Percentiles rank a stretch among this genome's conserved stretches.
Conservation (phyloP, 2,888 invertebrate species). For the Eupithecia vulgata region DNA sequence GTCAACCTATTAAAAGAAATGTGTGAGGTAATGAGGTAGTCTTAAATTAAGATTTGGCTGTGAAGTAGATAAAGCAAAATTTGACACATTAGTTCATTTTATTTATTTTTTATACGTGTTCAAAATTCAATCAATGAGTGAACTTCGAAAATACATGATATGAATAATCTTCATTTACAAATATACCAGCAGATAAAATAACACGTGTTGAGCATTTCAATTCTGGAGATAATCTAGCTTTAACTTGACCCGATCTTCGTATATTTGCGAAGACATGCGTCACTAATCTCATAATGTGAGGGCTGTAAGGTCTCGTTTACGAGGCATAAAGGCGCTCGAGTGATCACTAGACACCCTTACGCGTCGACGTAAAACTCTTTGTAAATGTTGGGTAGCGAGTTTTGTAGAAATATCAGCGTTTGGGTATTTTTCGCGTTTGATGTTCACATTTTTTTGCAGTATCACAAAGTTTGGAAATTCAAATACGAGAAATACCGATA, state of each 20-base stretch:
- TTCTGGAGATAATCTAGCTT: neutral
- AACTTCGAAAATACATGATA: neutral
- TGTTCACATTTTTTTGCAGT: neutral
- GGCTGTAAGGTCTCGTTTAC: constrained; percentile 58
- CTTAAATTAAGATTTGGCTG: no score
- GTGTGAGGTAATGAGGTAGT: no score
- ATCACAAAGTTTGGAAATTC: neutral
- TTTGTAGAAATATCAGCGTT: constrained; percentile 16
- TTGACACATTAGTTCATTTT: no score
- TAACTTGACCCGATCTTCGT: constrained; percentile 32
- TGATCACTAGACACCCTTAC: constrained; percentile 55
- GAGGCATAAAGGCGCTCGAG: constrained; percentile 58
- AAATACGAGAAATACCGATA: neutral
- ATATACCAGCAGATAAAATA: neutral
- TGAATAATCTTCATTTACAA: neutral
- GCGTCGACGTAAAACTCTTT: constrained; percentile 42
- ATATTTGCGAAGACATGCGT: constrained; percentile 52
- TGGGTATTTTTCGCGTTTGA: neutral
- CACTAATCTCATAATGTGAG: constrained; percentile 51
- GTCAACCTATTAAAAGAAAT: no score
- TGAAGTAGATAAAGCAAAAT: no score
- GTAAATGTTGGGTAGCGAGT: constrained; percentile 30
- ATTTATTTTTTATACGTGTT: no score
- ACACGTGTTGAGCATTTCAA: neutral
- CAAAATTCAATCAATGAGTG: no score